Percentiles rank a stretch among this genome's conserved stretches.
phyloP scores from a whole-genome alignment of 2,888 invertebrate species.

The Limenitis camilla region DNA sequence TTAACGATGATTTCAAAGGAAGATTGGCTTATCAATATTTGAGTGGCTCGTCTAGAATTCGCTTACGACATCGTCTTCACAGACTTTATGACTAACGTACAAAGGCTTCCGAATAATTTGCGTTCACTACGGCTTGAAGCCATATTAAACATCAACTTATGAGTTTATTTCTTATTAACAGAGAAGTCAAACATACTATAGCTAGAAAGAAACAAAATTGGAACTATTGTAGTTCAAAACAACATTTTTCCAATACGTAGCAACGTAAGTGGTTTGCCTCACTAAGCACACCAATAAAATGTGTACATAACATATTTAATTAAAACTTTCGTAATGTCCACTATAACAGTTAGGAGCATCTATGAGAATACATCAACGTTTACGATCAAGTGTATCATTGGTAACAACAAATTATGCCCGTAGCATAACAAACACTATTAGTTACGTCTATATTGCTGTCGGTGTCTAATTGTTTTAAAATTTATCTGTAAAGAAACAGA shows the following conservation, averaged over 20 bases:
- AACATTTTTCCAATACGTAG: background rate
- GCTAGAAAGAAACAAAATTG: no score
- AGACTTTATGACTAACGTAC: constrained; percentile 3
- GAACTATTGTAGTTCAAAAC: no score
- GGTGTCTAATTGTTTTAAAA: no score
- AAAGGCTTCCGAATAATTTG: constrained; percentile 7
- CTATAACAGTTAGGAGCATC: constrained; percentile 25
- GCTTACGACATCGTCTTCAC: constrained; percentile 10
- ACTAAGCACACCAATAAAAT: constrained; percentile 37
- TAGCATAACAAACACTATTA: background rate
- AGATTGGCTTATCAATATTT: constrained; percentile 58
- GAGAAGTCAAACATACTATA: no score
- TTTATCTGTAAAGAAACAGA: no score
- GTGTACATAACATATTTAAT: constrained; percentile 49
- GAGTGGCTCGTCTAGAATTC: constrained; percentile 28
- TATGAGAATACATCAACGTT: constrained; percentile 12
- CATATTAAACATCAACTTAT: no score
- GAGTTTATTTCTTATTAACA: no score
- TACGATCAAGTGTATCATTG: constrained; percentile 13
- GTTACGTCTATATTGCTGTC: background rate
- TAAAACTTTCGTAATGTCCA: constrained; percentile 52
- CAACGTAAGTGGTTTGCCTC: constrained; percentile 14
- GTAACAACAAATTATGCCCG: background rate
- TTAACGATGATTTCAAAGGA: constrained; percentile 34
- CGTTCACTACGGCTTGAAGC: background rate